Evolutionary conservation across 2,888 invertebrate species (phyloP).

Genomic region (Drosophila cognata): DNA sequence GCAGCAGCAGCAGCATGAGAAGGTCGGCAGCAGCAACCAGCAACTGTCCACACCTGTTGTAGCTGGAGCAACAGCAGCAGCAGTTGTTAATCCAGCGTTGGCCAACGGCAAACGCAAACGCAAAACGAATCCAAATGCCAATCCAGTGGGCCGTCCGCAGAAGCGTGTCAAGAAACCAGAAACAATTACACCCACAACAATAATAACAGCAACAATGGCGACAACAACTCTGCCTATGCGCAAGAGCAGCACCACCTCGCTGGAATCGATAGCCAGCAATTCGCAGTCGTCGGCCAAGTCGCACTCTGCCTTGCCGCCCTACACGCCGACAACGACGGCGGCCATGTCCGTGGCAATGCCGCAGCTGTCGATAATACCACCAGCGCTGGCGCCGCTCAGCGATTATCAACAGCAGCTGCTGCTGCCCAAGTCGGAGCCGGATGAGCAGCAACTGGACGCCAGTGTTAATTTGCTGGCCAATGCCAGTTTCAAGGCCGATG

Average conservation of each 20-base stretch:
- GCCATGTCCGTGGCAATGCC: slow-evolving; percentile 33
- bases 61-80: slow-evolving; percentile 23
- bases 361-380: slow-evolving; percentile 68
- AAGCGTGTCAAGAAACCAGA: slow-evolving; percentile 86
- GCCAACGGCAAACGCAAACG: slow-evolving; percentile 66
- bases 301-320: slow-evolving; percentile 60
- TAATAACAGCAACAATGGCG: slow-evolving; percentile 7
- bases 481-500: slow-evolving; percentile 73
- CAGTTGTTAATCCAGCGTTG: slow-evolving; percentile 2
- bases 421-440: slow-evolving; percentile 21
- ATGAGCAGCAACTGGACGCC: slow-evolving; percentile 39
- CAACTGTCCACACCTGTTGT: slow-evolving; percentile 21
- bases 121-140: slow-evolving; percentile 65
- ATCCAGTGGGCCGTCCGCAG: slow-evolving; percentile 85
- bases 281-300: slow-evolving; percentile 80
- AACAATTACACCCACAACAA: slow-evolving; percentile 15
- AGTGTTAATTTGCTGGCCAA: slow-evolving; percentile 48
- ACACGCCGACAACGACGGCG: slow-evolving; percentile 41
- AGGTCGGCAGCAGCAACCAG: slow-evolving; percentile 9
- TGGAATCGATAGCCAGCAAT: slow-evolving; percentile 84
- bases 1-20: slow-evolving; percentile 8
- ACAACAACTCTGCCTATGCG: slow-evolving; percentile 48
- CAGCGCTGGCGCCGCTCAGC: slow-evolving; percentile 76
- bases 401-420: slow-evolving; percentile 35
- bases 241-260: slow-evolving; percentile 83